Evolutionary conservation across 2,888 invertebrate genomes (phyloP), one percentile per base, ranked within the genome.

Genomic region (Dryococelus australis): DNA sequence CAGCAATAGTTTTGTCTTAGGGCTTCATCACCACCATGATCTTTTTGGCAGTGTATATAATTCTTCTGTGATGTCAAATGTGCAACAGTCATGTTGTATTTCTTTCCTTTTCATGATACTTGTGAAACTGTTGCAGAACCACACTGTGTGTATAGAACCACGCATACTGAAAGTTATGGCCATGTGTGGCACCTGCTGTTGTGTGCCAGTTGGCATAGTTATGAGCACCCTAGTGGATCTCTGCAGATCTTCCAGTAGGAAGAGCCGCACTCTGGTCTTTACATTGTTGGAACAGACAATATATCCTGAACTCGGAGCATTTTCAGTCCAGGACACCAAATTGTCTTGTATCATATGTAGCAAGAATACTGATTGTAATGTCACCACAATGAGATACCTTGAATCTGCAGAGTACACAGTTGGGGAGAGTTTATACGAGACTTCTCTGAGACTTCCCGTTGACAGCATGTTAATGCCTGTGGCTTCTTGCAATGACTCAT

Each of bases 111-210:
- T 94, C 90, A 94, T 93, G 88, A 93, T 94, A 0, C 91, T 95
- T 0, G 92, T 94, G 0, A 65, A 89, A 81, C 86, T 89, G 8
- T 84, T 89, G 26, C 84, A 87, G 28, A 81, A 43, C 28, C n/a
- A 86, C 10, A 85, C 86, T 12, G 47, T 28, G 13, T 20, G 53
- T 43, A 78, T 87, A 51, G 80, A 85, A 80, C 85, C 87, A 53
- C 87, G 85, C 24, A 80, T 87, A 10, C 51, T 89, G 24, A 85
- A 86, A 51, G 94, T 94, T 2, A 94, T 94, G 93, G 92, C 94
- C 13, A 92, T 92, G 84, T 93, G 94, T 87, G 95, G 95, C 0
- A 94, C 94, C 0, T 95, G 95, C 90, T 95, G 95, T 90, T 95
- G 95, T 90, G 94, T 95, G 90, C 94, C 95, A 0, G 93, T 94